Conservation (phyloP, 1,140 invertebrate genomes). For the Nasonia giraulti region DNA sequence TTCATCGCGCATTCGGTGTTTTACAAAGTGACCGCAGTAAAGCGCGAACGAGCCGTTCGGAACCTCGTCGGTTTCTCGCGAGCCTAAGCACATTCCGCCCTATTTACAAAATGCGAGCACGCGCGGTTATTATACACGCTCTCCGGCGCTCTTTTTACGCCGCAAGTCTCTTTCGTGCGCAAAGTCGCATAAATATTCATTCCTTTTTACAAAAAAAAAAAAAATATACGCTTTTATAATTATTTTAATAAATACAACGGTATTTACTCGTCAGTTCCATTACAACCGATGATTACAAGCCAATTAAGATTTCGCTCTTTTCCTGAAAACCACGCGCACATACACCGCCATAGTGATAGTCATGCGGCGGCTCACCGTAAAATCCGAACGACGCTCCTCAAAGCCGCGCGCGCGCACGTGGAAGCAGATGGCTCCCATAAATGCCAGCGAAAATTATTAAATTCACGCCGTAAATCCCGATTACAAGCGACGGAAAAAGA, state of each 20-base stretch:
- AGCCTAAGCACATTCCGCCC: slow-evolving; percentile 39
- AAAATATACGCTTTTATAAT: too few relatives aligned
- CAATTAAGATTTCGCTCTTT: too few relatives aligned
- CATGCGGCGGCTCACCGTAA: neutral
- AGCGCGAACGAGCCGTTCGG: neutral
- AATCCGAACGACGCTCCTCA: neutral
- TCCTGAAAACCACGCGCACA: too few relatives aligned
- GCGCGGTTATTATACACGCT: too few relatives aligned
- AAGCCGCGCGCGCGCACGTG: too few relatives aligned
- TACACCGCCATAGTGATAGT: neutral
- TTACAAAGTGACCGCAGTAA: neutral
- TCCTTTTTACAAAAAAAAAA: too few relatives aligned
- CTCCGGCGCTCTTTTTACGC: too few relatives aligned
- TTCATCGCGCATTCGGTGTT: neutral
- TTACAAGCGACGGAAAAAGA: neutral
- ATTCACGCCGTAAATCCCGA: neutral
- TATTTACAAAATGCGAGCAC: neutral
- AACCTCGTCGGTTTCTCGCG: slow-evolving; percentile 29
- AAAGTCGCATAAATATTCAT: too few relatives aligned
- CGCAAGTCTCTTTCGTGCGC: too few relatives aligned
- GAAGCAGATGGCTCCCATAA: neutral
- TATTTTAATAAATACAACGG: too few relatives aligned
- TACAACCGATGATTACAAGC: too few relatives aligned
- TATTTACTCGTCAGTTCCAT: too few relatives aligned
- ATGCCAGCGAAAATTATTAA: neutral